Evolutionary conservation across 2,113 vertebrate species (phyloP), one percentile per base, ranked within the genome.

Genomic region (Sylvia atricapilla): DNA sequence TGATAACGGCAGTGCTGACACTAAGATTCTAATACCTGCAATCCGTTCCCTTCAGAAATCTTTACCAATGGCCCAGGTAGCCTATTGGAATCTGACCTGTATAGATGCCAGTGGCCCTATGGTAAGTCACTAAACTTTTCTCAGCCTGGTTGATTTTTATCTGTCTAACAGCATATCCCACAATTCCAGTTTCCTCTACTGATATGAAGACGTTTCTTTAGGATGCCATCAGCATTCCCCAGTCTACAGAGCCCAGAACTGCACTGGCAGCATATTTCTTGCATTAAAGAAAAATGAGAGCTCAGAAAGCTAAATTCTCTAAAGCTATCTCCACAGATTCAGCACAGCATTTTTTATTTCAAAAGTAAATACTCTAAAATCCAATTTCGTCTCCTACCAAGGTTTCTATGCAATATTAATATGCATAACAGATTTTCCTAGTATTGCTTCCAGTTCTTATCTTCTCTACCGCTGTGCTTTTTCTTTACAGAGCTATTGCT

Each of bases 351-450:
- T 82, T 89, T 64, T n/a, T 60, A 41, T 79, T 94, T 87, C 63
- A 68, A 27, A 87, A 47, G 25, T n/a, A 94, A 95, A 90, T 69
- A 76, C 14, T 66, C 70, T 17, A 62, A 94, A 96, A 93, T 85
- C 53, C 53, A 88, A 41, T 87, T 89, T 72, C 3, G 3, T 35
- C 59, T 80, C 66, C 49, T 69, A 72, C 30, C 9, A 90, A 69
- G 47, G n/a, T 76, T 77, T 66, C 88, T 66, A 37, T 43, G 68
- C 59, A 92, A 59, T 69, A 77, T 56, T 89, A 72, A 88, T 68
- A 90, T 46, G 30, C 37, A 47, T 62, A 77, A 74, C 41, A 60
- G 28, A 62, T 92, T 94, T 92, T 76, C 43, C 27, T 55, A 27
- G 8, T 43, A 62, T 70, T 86, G 63, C 33, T 74, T 92, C 67